Evolutionary conservation across 2,888 invertebrate genomes (phyloP).

Genomic region (Exocentrus adspersus): DNA sequence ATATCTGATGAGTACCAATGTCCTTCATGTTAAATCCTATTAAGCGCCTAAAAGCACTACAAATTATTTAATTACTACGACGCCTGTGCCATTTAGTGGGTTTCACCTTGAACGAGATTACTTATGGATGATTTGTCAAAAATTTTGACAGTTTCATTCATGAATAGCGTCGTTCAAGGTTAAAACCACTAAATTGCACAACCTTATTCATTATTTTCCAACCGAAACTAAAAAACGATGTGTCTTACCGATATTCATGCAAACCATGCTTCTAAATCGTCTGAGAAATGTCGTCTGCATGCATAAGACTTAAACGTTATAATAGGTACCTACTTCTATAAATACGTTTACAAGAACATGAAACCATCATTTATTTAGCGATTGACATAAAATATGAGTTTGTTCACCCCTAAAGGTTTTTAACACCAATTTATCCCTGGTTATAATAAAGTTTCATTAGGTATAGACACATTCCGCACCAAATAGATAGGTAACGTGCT

Average conservation of each 20-base stretch:
- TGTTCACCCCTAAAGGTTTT: neutral
- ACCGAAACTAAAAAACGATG: neutral
- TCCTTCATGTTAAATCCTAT: neutral
- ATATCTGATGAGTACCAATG: too few species aligned
- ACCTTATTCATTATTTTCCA: too few species aligned
- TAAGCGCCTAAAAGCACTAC: neutral
- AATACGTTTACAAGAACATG: constrained; percentile 7
- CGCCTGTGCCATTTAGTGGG: too few species aligned
- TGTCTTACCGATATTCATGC: constrained; percentile 50
- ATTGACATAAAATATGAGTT: neutral
- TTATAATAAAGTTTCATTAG: too few species aligned
- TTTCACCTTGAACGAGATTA: too few species aligned
- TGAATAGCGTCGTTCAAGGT: too few species aligned
- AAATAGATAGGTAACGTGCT: too few species aligned
- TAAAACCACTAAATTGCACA: too few species aligned
- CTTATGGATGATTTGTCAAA: too few species aligned
- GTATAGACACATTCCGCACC: too few species aligned
- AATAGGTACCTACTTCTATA: neutral
- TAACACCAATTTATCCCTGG: too few species aligned
- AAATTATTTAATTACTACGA: constrained; percentile 1
- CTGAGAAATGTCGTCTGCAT: constrained; percentile 56
- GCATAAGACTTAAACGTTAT: constrained; percentile 37
- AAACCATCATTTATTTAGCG: constrained; percentile 3
- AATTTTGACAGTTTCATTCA: too few species aligned
- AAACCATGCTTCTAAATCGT: constrained; percentile 59